These are phyloP conservation scores for Acanthiza pusilla DNA, from an alignment of 2,797 vertebrate genomes.

Conservation along the genomic window DNA sequence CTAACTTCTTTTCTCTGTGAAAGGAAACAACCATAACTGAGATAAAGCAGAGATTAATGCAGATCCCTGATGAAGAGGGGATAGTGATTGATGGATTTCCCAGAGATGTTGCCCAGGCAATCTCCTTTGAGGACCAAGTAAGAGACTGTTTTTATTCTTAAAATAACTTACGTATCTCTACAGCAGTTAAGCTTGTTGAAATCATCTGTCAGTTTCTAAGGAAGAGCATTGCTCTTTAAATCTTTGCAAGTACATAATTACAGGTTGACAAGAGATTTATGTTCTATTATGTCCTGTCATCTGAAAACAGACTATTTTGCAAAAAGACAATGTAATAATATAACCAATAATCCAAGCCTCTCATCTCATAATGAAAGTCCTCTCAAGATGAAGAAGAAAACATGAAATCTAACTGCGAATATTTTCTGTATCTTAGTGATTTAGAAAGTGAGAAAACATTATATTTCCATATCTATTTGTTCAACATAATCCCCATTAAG, in stretches of 20 bases:
- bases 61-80: constrained; percentile 91
- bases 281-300: neutral
- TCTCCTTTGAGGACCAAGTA: constrained; percentile 98
- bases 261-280: neutral
- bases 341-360: neutral
- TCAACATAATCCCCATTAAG: neutral
- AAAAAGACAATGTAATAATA: neutral
- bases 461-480: neutral
- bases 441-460: neutral
- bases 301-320: neutral
- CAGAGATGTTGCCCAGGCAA: constrained; percentile 92
- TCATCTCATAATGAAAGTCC: neutral
- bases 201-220: neutral
- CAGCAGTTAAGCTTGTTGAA: neutral
- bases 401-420: neutral
- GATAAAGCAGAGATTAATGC: constrained; percentile 98
- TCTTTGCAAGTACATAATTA: neutral
- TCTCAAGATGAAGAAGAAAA: neutral
- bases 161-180: neutral
- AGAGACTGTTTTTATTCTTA: constrained; percentile 63
- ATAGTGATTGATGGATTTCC: constrained; percentile 98
- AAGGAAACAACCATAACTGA: constrained; percentile 99
- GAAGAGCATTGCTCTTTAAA: neutral
- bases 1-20: constrained; percentile 29
- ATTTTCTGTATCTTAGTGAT: neutral